Conservation (phyloP, 92 coral and sea anemone species). For the Epizoanthus illoricatus region DNA sequence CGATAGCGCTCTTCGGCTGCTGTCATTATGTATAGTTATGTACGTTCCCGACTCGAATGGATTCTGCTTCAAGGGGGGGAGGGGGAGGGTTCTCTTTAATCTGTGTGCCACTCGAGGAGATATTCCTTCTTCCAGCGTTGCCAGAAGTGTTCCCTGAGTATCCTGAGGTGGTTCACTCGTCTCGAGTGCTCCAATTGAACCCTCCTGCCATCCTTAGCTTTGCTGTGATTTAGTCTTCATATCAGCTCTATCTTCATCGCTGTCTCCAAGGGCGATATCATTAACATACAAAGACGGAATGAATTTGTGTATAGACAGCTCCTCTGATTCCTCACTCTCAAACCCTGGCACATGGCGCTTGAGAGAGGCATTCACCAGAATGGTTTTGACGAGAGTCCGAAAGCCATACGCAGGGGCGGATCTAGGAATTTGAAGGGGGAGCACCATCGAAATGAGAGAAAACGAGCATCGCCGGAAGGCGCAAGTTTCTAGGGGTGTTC, state of each 20-base stretch:
- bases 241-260: constrained; percentile 41
- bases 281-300: constrained; percentile 60
- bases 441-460: too few relatives aligned
- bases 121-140: constrained; percentile 35
- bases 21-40: constrained; percentile 1
- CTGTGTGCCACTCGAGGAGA: constrained; percentile 24
- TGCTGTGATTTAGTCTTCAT: constrained; percentile 41
- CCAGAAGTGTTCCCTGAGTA: constrained; percentile 27
- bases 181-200: constrained; percentile 43
- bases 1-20: not conserved
- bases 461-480: too few relatives aligned
- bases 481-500: too few relatives aligned
- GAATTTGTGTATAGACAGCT: constrained; percentile 46
- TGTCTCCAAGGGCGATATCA: constrained; percentile 55
- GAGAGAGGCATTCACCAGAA: constrained; percentile 48
- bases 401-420: constrained; percentile 52
- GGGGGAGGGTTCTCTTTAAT: not conserved
- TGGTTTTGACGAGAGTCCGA: constrained; percentile 58
- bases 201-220: constrained; percentile 55
- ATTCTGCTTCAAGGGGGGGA: not conserved
- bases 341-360: constrained; percentile 45
- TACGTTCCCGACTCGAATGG: constrained; percentile 17
- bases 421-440: not conserved
- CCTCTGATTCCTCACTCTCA: constrained; percentile 59
- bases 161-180: constrained; percentile 2